Conservation (phyloP, 2,888 invertebrate genomes). For the Tiphia femorata region DNA sequence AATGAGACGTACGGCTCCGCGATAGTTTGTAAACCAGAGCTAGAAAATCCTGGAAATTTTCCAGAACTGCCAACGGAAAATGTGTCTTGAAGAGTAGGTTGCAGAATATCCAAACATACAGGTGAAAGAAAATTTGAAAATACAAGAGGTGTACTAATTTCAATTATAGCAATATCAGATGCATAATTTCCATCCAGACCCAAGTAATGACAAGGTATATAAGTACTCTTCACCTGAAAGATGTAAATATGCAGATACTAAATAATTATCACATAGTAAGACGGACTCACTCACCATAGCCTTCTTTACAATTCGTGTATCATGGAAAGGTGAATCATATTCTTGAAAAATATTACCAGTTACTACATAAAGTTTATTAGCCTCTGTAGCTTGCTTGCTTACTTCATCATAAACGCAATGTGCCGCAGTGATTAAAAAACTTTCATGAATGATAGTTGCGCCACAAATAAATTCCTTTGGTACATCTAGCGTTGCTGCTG, state of each 20-base stretch:
- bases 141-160: constrained; percentile 45
- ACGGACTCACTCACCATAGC: constrained; percentile 43
- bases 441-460: constrained; percentile 62
- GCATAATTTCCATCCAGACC: constrained; percentile 58
- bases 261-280: neutral
- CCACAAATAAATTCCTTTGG: constrained; percentile 61
- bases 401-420: constrained; percentile 65
- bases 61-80: constrained; percentile 53
- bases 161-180: constrained; percentile 59
- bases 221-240: constrained; percentile 58
- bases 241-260: too few species aligned
- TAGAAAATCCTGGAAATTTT: constrained; percentile 63
- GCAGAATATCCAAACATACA: constrained; percentile 54
- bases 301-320: constrained; percentile 44
- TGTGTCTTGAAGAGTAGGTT: constrained; percentile 34
- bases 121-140: constrained; percentile 55
- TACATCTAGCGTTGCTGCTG: constrained; percentile 11
- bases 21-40: constrained; percentile 55
- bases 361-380: constrained; percentile 50
- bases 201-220: constrained; percentile 51
- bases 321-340: constrained; percentile 48
- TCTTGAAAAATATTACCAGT: constrained; percentile 64
- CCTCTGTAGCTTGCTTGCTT: constrained; percentile 25
- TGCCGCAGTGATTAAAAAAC: constrained; percentile 66
- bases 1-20: constrained; percentile 57